phyloP scores from a whole-genome alignment of 2,888 invertebrate genomes.

The Amphimallon solstitiale region DNA sequence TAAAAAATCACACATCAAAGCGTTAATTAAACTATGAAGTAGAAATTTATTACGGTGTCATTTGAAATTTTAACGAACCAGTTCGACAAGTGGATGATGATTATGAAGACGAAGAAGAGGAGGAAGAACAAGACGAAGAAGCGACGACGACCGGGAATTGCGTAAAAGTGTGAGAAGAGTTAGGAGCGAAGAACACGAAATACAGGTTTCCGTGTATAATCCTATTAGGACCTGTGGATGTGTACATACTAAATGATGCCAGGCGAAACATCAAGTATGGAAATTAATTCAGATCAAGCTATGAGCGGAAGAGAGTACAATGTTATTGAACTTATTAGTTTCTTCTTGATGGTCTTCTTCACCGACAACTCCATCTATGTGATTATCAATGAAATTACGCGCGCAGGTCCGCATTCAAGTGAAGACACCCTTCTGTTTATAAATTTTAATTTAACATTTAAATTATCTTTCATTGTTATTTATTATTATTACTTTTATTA shows the following conservation, averaged over 20 bases:
- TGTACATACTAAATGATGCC: slow-evolving; percentile 23
- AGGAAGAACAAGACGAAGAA: no score
- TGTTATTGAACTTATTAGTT: slow-evolving; percentile 32
- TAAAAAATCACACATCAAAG: slow-evolving; percentile 24
- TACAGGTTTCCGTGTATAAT: slow-evolving; percentile 24
- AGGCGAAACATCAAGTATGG: slow-evolving; percentile 22
- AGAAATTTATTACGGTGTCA: slow-evolving; percentile 24
- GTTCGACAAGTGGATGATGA: no score
- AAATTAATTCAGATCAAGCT: slow-evolving; percentile 27
- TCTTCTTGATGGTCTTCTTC: slow-evolving; percentile 8
- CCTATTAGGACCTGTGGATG: slow-evolving; percentile 9
- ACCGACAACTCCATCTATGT: not conserved
- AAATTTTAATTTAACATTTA: no score
- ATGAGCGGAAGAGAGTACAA: slow-evolving; percentile 15
- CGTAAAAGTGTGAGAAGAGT: slow-evolving; percentile 31
- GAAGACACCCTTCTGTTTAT: no score
- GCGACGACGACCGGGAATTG: slow-evolving; percentile 9
- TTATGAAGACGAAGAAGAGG: not conserved
- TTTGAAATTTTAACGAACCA: slow-evolving; percentile 30
- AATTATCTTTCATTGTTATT: no score
- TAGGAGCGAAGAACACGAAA: slow-evolving; percentile 22
- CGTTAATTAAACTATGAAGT: slow-evolving; percentile 32
- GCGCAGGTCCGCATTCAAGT: no score
- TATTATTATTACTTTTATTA: no score
- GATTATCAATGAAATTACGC: not conserved